These are phyloP conservation scores for Cybosia mesomella DNA, from an alignment of 2,888 invertebrate species.

Conservation along the genomic window DNA sequence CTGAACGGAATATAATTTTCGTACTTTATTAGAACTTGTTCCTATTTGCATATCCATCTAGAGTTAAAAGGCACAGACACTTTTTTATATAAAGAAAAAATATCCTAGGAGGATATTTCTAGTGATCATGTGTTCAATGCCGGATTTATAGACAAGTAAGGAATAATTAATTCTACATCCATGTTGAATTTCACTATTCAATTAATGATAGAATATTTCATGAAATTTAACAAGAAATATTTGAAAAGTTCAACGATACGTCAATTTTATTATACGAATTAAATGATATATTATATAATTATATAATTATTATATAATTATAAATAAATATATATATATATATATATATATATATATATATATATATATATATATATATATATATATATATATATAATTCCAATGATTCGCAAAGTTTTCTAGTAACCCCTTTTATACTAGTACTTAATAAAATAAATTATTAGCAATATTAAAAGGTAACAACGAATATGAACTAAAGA, in stretches of 20 bases:
- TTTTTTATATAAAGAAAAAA: conserved; percentile 25
- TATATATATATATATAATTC: background rate
- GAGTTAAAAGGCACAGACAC: conserved; percentile 43
- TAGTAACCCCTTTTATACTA: background rate
- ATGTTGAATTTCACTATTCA: background rate
- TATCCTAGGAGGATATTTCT: conserved; percentile 38
- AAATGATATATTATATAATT: no score
- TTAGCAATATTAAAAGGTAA: background rate
- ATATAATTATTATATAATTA: no score
- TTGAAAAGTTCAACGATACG: background rate
- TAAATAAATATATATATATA: no score
- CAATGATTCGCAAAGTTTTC: conserved; percentile 27
- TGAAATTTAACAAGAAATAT: background rate
- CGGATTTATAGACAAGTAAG: conserved; percentile 15
- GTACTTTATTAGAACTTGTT: conserved; percentile 39
- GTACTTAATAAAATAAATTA: no score
- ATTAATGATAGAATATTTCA: background rate
- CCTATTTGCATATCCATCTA: conserved; percentile 51
- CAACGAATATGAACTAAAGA: background rate
- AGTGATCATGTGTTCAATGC: conserved; percentile 52
- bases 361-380: no score
- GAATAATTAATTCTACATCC: background rate
- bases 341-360: no score
- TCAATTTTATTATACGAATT: conserved; percentile 19
- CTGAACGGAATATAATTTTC: conserved; percentile 23